These are phyloP conservation scores for Plecotus auritus DNA, from an alignment of 2,113 vertebrate genomes.

Conservation along the genomic window DNA sequence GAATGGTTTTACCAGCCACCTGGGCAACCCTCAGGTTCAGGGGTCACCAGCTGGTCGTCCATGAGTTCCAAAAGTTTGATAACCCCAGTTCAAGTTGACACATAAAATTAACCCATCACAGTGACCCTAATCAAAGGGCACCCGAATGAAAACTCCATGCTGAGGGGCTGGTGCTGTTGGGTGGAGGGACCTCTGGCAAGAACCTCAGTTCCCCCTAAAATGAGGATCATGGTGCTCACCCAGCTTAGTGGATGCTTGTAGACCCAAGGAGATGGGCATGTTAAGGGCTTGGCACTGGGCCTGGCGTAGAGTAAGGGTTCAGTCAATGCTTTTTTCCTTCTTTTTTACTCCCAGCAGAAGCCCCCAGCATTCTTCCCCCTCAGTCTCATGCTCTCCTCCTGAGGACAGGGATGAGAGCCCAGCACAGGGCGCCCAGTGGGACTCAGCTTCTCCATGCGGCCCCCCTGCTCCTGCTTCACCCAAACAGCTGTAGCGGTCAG, in stretches of 20 bases:
- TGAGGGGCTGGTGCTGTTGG: background rate
- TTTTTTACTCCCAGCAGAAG: background rate
- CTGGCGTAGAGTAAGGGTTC: background rate
- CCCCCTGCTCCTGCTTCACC: no score
- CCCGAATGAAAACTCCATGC: background rate
- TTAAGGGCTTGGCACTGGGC: background rate
- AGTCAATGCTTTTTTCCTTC: background rate
- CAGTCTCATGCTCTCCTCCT: background rate
- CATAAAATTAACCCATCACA: background rate
- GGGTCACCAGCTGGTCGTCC: no score
- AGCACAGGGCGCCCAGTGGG: no score
- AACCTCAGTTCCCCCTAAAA: background rate
- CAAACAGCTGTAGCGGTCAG: no score
- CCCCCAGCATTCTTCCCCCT: background rate
- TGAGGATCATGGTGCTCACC: background rate
- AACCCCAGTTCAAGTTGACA: background rate
- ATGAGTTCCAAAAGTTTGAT: no score
- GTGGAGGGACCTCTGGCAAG: background rate
- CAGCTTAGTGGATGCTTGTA: background rate
- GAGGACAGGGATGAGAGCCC: no score
- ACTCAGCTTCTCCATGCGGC: no score
- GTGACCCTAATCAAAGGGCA: background rate
- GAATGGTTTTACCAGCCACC: background rate
- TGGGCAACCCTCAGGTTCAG: no score
- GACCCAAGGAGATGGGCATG: no score